Evolutionary conservation across 2,113 vertebrate genomes (phyloP).

Genomic region (Xiphophorus couchianus): DNA sequence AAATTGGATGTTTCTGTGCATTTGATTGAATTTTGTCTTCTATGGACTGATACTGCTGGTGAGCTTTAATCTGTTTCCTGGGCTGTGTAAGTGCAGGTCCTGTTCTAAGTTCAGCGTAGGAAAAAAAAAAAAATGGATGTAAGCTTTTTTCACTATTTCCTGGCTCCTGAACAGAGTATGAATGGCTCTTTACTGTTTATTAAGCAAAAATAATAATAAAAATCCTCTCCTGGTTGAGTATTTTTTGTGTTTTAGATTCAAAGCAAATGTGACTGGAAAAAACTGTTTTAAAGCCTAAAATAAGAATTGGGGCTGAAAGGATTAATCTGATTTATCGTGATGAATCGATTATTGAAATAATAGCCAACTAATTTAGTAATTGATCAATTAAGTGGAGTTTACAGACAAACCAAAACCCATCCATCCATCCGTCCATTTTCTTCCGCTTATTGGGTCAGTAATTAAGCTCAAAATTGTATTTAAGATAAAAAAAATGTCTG

Average conservation of each 20-base stretch:
- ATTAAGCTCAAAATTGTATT: no score
- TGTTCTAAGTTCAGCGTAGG: conserved; percentile 59
- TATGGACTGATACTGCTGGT: conserved; percentile 61
- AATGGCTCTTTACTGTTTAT: conserved; percentile 9
- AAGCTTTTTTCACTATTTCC: conserved; percentile 52
- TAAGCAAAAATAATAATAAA: neutral
- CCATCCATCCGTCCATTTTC: no score
- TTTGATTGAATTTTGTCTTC: conserved; percentile 44
- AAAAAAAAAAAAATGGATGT: conserved; percentile 10
- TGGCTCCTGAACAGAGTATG: conserved; percentile 24
- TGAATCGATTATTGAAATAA: no score
- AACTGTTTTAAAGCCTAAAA: no score
- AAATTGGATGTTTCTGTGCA: conserved; percentile 64
- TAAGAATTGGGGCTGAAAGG: no score
- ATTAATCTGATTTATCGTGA: no score
- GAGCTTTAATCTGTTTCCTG: conserved; percentile 56
- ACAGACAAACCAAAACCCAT: no score
- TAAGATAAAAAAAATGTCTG: no score
- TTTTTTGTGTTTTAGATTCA: neutral
- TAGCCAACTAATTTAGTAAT: no score
- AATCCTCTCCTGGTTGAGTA: neutral
- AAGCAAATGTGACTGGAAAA: neutral
- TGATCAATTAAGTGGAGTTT: no score
- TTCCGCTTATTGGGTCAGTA: no score
- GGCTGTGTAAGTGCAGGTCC: conserved; percentile 65